Base-by-base conservation (phyloP, 2,797 vertebrate species). In the Gouania willdenowi region DNA sequence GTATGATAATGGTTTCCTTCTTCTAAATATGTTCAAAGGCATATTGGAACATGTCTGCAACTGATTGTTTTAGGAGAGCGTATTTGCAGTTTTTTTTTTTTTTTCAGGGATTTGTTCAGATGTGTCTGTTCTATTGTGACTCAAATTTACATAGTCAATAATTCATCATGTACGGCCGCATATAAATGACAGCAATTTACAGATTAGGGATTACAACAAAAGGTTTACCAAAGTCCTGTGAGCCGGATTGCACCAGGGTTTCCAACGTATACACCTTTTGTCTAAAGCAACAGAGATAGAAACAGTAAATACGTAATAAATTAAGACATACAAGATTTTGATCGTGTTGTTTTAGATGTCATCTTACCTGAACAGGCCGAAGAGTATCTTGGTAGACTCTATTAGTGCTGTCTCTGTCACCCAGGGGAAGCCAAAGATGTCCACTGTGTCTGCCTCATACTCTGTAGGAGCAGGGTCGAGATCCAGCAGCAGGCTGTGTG, bases 341-440 rank as follows among this genome's bases (percentile, higher is more conserved):
- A n/a, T n/a, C n/a, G n/a, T 1, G 7, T 6, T 27, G 7, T 24
- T 55, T 40, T n/a, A 22, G 32, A 39, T 35, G 4, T 23, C 10
- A 2, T 2, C 54, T 53, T 87, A 98, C 97, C 93, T 94, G 70
- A 95, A 86, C 36, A 99, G 86, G 69, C 93, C 91, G 77, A 99
- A 98, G 10, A 98, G 90, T 30, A 94, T 65, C 60, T 76, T 89
- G 42, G 89, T 90, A 27, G 92, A 97, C 81, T 94, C 91, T 50
- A 92, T 88, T 61, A 99, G 81, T 3, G 94, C 94, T 1, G 67
- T 96, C 85, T 95, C 94, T 12, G 93, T 95, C 38, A 93, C 93
- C 94, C 95, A 99, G 8, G 86, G 75, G 71, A 97, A 94, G 56
- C 90, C 94, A 84, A 99, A 98, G 31, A 98, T 73, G 66, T 97